Percentiles rank a stretch among this genome's conserved stretches.
Evolutionary conservation across 2,888 invertebrate species (phyloP).

Genomic region (Papilio gigon): DNA sequence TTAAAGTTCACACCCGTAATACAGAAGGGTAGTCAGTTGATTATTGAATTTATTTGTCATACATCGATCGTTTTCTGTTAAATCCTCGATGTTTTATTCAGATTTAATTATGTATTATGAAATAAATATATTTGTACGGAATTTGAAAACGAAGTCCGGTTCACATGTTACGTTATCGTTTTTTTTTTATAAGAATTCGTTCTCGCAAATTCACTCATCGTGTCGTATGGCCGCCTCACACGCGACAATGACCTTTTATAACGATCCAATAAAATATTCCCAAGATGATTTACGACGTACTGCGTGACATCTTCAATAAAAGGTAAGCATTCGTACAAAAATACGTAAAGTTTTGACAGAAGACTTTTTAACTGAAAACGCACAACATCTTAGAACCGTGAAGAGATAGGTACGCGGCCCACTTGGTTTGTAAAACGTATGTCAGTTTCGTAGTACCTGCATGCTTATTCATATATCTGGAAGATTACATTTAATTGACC

Average conservation of each 20-base stretch:
- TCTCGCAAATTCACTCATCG: slow-evolving; percentile 34
- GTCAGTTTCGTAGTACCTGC: neutral
- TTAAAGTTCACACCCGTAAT: no score
- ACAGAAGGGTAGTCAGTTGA: no score
- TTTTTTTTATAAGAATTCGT: slow-evolving; percentile 32
- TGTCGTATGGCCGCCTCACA: slow-evolving; percentile 32
- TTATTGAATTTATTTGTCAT: no score
- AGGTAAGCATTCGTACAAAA: neutral
- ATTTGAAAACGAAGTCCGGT: slow-evolving; percentile 37
- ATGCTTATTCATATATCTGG: no score
- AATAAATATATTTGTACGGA: slow-evolving; percentile 36
- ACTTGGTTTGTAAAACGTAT: no score
- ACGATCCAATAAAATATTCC: slow-evolving; percentile 36
- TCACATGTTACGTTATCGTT: slow-evolving; percentile 31
- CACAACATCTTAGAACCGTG: neutral
- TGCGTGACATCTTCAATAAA: slow-evolving; percentile 24
- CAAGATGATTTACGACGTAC: slow-evolving; percentile 37
- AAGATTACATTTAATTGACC: no score
- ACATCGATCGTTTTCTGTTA: no score
- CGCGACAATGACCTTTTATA: slow-evolving; percentile 41
- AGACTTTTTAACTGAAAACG: neutral
- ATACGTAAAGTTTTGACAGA: neutral
- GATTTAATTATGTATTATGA: neutral
- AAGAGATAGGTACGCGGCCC: neutral
- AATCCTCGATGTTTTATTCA: neutral